phyloP scores from a whole-genome alignment of 2,797 vertebrate species.

The Xenentodon cancila region DNA sequence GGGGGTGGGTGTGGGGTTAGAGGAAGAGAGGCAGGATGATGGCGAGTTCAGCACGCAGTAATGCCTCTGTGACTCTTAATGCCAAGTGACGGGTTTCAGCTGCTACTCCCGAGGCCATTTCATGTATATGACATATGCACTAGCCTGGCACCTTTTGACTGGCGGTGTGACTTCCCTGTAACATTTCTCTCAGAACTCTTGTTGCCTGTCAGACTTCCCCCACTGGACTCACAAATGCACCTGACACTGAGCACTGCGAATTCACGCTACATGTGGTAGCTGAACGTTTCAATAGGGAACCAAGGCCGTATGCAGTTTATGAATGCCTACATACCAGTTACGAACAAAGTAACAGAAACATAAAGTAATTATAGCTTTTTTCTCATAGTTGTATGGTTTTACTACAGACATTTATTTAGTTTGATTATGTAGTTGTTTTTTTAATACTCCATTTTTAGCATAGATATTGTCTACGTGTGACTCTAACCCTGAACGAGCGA shows the following conservation, averaged over 20 bases:
- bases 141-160: conserved; percentile 67
- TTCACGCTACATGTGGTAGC: conserved; percentile 44
- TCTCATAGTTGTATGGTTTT: no score
- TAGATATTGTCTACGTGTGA: no score
- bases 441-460: no score
- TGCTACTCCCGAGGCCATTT: conserved; percentile 73
- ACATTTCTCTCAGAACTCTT: conserved; percentile 65
- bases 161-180: conserved; percentile 57
- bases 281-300: conserved; percentile 37
- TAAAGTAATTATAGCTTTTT: conserved; percentile 22
- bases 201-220: conserved; percentile 65
- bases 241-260: conserved; percentile 52
- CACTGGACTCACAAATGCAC: conserved; percentile 64
- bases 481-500: no score
- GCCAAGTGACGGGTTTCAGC: conserved; percentile 69
- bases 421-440: no score
- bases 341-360: conserved; percentile 45
- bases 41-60: conserved; percentile 38
- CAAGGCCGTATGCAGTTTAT: conserved; percentile 19
- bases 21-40: conserved; percentile 43
- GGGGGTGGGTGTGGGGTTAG: conserved; percentile 11
- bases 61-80: conserved; percentile 65
- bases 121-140: conserved; percentile 77
- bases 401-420: no score
- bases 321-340: conserved; percentile 36